Evolutionary conservation across 1,140 invertebrate genomes (phyloP).

Genomic region (Venustaconcha ellipsiformis): DNA sequence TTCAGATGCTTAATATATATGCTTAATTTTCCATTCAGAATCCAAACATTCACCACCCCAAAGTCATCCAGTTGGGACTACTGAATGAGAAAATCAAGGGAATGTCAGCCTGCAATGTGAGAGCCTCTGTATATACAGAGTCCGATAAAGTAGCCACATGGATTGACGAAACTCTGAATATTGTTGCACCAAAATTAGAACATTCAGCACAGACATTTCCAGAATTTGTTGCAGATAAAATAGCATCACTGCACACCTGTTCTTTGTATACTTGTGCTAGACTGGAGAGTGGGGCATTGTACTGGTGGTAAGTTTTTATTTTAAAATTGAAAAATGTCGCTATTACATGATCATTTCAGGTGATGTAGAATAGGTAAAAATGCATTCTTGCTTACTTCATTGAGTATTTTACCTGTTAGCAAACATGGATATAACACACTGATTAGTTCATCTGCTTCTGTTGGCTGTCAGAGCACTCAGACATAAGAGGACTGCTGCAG

Average conservation of each 20-base stretch:
- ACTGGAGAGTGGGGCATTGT: slow-evolving; percentile 90
- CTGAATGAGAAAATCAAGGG: slow-evolving; percentile 77
- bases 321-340: neutral
- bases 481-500: no score
- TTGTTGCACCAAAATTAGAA: slow-evolving; percentile 86
- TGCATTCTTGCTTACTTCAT: no score
- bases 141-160: slow-evolving; percentile 87
- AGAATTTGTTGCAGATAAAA: slow-evolving; percentile 82
- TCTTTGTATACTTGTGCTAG: slow-evolving; percentile 93
- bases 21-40: slow-evolving; percentile 70
- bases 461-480: no score
- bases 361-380: no score
- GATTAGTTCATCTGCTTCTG: no score
- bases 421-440: no score
- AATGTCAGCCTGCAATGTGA: slow-evolving; percentile 82
- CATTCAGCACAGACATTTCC: slow-evolving; percentile 87
- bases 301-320: slow-evolving; percentile 88
- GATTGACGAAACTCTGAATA: slow-evolving; percentile 85
- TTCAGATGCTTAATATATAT: neutral
- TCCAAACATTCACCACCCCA: slow-evolving; percentile 84
- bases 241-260: slow-evolving; percentile 90
- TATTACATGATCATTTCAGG: neutral
- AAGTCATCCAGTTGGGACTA: slow-evolving; percentile 79
- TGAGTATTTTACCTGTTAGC: no score
- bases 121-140: slow-evolving; percentile 84